These are phyloP conservation scores for Pogoniulus pusillus DNA, from an alignment of 2,797 vertebrate species.

Conservation along the genomic window DNA sequence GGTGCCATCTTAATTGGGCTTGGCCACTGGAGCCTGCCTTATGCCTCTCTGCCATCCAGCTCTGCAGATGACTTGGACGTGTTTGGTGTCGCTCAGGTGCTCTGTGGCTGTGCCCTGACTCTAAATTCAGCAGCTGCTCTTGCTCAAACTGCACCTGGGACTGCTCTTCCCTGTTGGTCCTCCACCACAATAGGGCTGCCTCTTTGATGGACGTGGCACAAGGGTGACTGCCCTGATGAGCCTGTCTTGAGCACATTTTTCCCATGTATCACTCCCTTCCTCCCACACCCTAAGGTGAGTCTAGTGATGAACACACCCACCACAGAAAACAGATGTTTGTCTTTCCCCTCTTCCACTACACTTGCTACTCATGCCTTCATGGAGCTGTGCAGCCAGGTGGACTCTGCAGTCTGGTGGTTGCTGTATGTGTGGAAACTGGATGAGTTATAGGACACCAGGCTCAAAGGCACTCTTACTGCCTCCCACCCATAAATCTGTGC, in stretches of 20 bases:
- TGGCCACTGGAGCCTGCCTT: background rate
- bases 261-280: background rate
- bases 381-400: background rate
- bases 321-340: background rate
- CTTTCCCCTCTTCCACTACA: background rate
- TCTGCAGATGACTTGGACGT: background rate
- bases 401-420: background rate
- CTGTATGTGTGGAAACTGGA: background rate
- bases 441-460: background rate
- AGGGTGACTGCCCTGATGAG: background rate
- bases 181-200: accelerated
- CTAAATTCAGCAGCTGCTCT: background rate
- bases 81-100: background rate
- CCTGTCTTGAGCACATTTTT: background rate
- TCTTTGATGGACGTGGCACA: background rate
- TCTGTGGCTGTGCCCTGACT: background rate
- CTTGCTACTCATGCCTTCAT: background rate
- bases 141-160: background rate
- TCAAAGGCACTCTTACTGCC: background rate
- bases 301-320: background rate
- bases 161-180: background rate
- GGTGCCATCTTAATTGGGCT: background rate
- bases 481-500: background rate
- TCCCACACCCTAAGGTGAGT: background rate
- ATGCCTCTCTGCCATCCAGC: background rate